These are phyloP conservation scores for Sternarchorhynchus goeldii DNA, from an alignment of 2,797 vertebrate genomes.

Conservation along the genomic window DNA sequence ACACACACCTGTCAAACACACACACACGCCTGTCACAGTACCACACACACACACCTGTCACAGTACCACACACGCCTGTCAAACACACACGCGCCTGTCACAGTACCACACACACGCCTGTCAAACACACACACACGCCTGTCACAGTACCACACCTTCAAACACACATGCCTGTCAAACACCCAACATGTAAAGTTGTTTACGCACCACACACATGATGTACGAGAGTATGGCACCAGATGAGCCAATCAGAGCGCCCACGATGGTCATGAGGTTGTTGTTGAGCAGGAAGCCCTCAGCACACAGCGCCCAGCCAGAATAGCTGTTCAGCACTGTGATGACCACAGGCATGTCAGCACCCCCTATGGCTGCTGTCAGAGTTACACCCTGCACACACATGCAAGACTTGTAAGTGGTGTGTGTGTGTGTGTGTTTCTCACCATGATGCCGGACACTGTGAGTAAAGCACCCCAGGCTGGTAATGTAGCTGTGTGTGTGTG, in stretches of 20 bases:
- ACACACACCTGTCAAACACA: too few species aligned
- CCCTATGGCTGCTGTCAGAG: slow-evolving; percentile 80
- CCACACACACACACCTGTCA: too few species aligned
- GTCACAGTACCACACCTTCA: not conserved
- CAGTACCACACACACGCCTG: not conserved
- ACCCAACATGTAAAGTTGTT: too few species aligned
- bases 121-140: not conserved
- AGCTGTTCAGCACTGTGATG: slow-evolving; percentile 80
- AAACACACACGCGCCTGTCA: not conserved
- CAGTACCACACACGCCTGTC: not conserved
- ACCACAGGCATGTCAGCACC: slow-evolving; percentile 82
- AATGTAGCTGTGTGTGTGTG: slow-evolving; percentile 61
- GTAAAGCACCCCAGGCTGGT: slow-evolving; percentile 73
- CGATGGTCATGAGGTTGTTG: slow-evolving; percentile 79
- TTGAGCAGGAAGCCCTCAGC: slow-evolving; percentile 81
- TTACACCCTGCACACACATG: slow-evolving; percentile 69
- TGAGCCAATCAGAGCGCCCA: slow-evolving; percentile 77
- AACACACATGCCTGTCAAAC: not conserved
- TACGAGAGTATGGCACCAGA: slow-evolving; percentile 81
- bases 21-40: too few species aligned
- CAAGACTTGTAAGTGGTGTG: not conserved
- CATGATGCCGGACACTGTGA: slow-evolving; percentile 76
- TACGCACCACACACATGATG: slow-evolving; percentile 80
- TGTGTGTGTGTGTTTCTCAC: slow-evolving; percentile 55
- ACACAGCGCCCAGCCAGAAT: slow-evolving; percentile 80